Percentiles rank a stretch among this genome's conserved stretches.
These are phyloP conservation scores for Amblyjoppa fuscipennis DNA, from an alignment of 2,888 invertebrate genomes.

Conservation along the genomic window DNA sequence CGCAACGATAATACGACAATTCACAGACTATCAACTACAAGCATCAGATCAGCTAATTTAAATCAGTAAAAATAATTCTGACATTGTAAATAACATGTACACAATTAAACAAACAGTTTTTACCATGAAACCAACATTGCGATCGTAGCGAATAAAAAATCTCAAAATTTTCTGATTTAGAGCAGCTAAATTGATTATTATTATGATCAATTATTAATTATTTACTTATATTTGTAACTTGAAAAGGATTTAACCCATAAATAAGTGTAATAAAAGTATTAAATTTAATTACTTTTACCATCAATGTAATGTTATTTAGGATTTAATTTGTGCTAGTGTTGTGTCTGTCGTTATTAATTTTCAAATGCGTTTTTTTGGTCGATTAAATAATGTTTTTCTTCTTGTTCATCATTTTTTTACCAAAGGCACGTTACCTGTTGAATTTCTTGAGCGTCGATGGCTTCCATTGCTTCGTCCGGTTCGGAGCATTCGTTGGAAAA, in stretches of 20 bases:
- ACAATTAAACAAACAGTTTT: not conserved
- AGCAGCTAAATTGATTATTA: too few species aligned
- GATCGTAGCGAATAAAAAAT: too few species aligned
- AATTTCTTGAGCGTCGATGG: slow-evolving; percentile 81
- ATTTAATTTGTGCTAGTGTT: too few species aligned
- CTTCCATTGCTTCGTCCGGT: slow-evolving; percentile 83
- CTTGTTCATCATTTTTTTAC: not conserved
- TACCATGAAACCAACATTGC: too few species aligned
- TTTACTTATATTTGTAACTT: too few species aligned
- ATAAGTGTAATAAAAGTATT: too few species aligned
- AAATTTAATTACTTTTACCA: too few species aligned
- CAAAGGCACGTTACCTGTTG: slow-evolving; percentile 77
- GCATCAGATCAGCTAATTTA: not conserved
- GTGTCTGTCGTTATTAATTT: not conserved
- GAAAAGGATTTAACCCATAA: too few species aligned
- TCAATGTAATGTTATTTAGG: too few species aligned
- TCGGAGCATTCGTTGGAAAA: slow-evolving; percentile 83
- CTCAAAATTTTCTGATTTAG: too few species aligned
- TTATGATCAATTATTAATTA: too few species aligned
- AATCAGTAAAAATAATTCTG: not conserved
- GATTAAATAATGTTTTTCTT: not conserved
- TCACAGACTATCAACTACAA: not conserved
- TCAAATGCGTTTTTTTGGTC: not conserved
- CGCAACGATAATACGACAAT: not conserved
- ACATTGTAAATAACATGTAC: not conserved